Conservation (phyloP, 2,113 vertebrate species). For the Labeo catla region DNA sequence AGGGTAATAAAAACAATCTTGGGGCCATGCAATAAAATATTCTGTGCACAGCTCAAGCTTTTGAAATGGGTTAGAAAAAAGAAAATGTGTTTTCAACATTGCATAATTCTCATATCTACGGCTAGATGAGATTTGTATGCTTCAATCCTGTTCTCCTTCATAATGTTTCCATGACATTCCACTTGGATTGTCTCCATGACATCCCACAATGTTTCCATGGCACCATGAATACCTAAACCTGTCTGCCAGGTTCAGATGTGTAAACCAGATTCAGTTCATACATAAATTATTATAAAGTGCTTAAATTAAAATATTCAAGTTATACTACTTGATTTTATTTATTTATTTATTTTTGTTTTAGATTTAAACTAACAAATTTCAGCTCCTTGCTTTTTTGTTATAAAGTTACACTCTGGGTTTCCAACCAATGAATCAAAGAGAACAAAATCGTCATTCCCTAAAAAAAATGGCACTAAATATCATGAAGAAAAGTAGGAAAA, state of each 20-base stretch:
- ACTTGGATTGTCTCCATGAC: conserved; percentile 37
- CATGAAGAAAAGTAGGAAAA: too few relatives aligned
- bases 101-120: background rate
- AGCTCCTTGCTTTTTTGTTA: background rate
- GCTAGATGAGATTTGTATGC: conserved; percentile 12
- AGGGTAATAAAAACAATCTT: background rate
- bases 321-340: background rate
- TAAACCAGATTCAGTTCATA: conserved; percentile 6
- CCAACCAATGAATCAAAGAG: too few relatives aligned
- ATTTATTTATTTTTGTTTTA: background rate
- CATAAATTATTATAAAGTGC: too few relatives aligned
- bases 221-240: conserved; percentile 21
- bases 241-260: conserved; percentile 15
- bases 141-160: conserved; percentile 15
- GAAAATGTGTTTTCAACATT: background rate
- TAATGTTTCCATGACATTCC: conserved; percentile 39
- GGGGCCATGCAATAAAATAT: background rate
- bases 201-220: conserved; percentile 39
- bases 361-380: background rate
- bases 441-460: too few relatives aligned
- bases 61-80: background rate
- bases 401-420: too few relatives aligned
- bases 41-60: background rate
- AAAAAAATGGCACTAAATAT: too few relatives aligned
- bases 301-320: background rate